phyloP scores from a whole-genome alignment of 2,888 invertebrate species.

The Aspidiotus destructor region DNA sequence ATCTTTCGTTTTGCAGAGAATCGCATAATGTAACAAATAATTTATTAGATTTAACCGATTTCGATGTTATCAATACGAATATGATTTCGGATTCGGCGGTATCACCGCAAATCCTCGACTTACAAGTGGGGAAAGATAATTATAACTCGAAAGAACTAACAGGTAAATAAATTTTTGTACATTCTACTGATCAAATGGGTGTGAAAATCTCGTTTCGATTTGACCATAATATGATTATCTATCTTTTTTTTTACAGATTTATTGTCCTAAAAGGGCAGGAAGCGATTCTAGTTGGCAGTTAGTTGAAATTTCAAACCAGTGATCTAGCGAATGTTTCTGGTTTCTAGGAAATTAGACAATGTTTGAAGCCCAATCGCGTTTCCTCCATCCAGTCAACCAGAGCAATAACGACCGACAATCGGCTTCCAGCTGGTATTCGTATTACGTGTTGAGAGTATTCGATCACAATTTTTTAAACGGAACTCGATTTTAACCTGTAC shows the following conservation, averaged over 20 bases:
- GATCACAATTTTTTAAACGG: too few relatives aligned
- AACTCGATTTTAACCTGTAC: too few relatives aligned
- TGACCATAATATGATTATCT: too few relatives aligned
- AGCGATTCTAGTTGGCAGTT: conserved; percentile 16
- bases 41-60: conserved; percentile 45
- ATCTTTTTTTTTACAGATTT: conserved; percentile 12
- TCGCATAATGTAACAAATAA: conserved; percentile 48
- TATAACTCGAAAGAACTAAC: conserved; percentile 21
- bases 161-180: neutral
- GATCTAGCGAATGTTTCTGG: too few relatives aligned
- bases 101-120: conserved; percentile 34
- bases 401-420: too few relatives aligned
- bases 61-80: conserved; percentile 34
- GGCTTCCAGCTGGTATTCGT: too few relatives aligned
- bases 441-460: too few relatives aligned
- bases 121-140: conserved; percentile 28
- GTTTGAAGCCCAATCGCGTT: conserved; percentile 2
- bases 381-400: neutral
- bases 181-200: too few relatives aligned
- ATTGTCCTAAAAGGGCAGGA: conserved; percentile 11
- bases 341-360: conserved; percentile 5
- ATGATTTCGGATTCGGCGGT: conserved; percentile 23
- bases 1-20: conserved; percentile 42
- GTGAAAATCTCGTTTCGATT: too few relatives aligned
- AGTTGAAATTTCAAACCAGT: too few relatives aligned